A percentile compares a stretch with the other conserved stretches of the same genome.
These are phyloP conservation scores for Pycnomerus fuliginosus DNA, from an alignment of 2,888 invertebrate species.

Conservation along the genomic window DNA sequence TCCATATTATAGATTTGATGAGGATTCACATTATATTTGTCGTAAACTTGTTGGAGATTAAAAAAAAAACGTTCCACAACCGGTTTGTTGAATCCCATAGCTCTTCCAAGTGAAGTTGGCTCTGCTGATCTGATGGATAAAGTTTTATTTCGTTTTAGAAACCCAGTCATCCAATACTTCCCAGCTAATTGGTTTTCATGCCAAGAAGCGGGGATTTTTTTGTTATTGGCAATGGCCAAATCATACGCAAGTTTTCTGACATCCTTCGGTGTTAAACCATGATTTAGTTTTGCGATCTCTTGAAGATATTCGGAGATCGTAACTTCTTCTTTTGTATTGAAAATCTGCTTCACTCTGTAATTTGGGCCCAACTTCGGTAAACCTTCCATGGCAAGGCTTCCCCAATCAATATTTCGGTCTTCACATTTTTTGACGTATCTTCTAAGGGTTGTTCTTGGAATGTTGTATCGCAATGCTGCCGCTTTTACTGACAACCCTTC, in stretches of 20 bases:
- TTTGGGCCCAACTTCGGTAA: not conserved
- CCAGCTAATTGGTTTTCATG: not conserved
- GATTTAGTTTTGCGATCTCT: not conserved
- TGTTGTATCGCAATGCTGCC: not conserved
- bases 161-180: not conserved
- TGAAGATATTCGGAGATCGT: not conserved
- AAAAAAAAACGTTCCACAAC: not conserved
- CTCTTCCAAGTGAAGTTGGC: not conserved
- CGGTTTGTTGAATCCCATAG: constrained; percentile 1
- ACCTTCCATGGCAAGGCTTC: not conserved
- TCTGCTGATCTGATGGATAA: not conserved
- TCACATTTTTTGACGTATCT: constrained; percentile 1
- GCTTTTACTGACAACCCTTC: too few species aligned
- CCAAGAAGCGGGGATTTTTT: not conserved
- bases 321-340: not conserved
- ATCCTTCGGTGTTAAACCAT: not conserved
- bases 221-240: not conserved
- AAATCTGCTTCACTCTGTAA: not conserved
- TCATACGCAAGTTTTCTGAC: constrained; percentile 1
- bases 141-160: not conserved
- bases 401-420: not conserved
- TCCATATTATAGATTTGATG: not conserved
- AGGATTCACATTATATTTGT: not conserved
- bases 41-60: not conserved
- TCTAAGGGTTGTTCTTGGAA: not conserved